Conservation (phyloP, 1,140 invertebrate genomes). For the Aphelinus certus region DNA sequence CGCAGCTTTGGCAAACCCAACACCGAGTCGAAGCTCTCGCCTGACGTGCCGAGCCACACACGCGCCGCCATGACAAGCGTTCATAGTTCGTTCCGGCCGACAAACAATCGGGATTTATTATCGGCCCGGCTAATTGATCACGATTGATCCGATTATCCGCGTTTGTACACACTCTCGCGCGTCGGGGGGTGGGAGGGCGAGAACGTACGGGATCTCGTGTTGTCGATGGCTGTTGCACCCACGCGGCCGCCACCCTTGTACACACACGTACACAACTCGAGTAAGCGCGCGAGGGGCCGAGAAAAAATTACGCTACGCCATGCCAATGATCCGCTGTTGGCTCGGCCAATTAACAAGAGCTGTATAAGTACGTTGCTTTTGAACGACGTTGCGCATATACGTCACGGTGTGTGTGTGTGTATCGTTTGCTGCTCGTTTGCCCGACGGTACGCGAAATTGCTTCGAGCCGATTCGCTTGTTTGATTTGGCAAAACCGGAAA, state of each 20-base stretch:
- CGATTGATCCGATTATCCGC: conserved; percentile 31
- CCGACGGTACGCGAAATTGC: too few species aligned
- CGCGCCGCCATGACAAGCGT: too few species aligned
- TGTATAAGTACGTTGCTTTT: neutral
- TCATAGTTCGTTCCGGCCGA: neutral
- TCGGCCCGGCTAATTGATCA: conserved; percentile 28
- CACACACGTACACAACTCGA: too few species aligned
- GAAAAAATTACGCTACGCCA: neutral
- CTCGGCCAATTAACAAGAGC: neutral
- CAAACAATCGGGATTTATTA: conserved; percentile 37
- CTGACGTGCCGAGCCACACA: too few species aligned
- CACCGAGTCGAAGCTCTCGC: too few species aligned
- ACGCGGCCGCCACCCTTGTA: neutral
- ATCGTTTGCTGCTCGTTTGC: too few species aligned
- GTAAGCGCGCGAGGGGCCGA: too few species aligned
- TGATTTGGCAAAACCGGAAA: too few species aligned
- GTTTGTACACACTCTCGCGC: neutral
- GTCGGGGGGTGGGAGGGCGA: neutral
- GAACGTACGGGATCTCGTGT: neutral
- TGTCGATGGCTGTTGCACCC: neutral
- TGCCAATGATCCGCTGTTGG: neutral
- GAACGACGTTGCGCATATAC: too few species aligned
- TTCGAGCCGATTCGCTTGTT: too few species aligned
- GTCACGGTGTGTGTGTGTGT: too few species aligned
- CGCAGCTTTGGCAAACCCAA: too few species aligned